Base-by-base conservation (phyloP, 2,888 invertebrate genomes). In the Mycalesis mineus region DNA sequence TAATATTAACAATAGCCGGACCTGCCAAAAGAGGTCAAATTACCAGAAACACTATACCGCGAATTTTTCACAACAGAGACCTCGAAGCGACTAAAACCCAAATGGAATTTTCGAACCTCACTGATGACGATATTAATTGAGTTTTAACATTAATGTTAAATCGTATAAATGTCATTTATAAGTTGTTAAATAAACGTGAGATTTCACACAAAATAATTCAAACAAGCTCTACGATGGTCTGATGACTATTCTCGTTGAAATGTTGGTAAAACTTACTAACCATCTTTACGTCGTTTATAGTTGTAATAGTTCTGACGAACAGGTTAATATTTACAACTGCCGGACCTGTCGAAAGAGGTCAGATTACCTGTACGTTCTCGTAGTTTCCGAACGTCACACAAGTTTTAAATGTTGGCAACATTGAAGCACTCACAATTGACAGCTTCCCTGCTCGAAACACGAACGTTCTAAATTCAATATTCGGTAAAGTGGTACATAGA, bases 221-320 rank as follows among this genome's bases (percentile, higher is more conserved):
- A 33, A 55, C 48, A 63, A 67, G 64, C 65, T 62, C 40, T 60
- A 63, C 64, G 56, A 63, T 63, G 55, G 59, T 47, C 45, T 36
- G 56, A 58, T 50, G 55, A 59, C 54, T 58, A 58, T 60, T 62
- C 57, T 57, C 62, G 60, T 56, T 60, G 58, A 57, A 55, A 56
- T 60, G 61, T 60, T 55, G n/a, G n/a, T n/a, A 33, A 52, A 56
- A 52, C 41, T 68, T 85, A 96, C 97, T 97, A 95, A 98, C 98
- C 98, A 98, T 98, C 92, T 97, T 97, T 91, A 96, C 97, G 94
- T 98, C 98, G 94, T 97, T 98, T 92, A 98, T 98, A 85, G 97
- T 97, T 86, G 96, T 96, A 85, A 98, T 97, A 94, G 96, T 97
- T 93, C 98, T 93, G 91, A 98, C 96, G 94, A 97, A 97, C 92